These are phyloP conservation scores for Ptychadena robeensis DNA, from an alignment of 2,797 vertebrate species.

Conservation along the genomic window DNA sequence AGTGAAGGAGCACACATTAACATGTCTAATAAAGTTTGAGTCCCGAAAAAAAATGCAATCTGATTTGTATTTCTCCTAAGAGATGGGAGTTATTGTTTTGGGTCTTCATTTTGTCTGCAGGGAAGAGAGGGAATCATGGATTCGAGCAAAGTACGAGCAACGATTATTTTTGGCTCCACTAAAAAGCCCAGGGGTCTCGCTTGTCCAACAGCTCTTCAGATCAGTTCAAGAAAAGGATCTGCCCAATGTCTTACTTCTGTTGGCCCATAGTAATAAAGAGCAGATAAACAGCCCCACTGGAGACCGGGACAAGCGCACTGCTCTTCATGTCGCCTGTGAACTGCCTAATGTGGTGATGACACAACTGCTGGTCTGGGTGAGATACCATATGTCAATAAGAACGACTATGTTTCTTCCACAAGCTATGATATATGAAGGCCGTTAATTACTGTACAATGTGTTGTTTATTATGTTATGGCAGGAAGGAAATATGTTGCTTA, in stretches of 20 bases:
- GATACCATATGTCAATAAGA: constrained; percentile 31
- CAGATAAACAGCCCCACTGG: constrained; percentile 77
- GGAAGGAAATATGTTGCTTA: too few relatives aligned
- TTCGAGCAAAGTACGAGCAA: constrained; percentile 94
- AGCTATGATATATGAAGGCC: not conserved
- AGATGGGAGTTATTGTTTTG: not conserved
- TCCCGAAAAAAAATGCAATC: too few relatives aligned
- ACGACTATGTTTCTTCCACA: not conserved
- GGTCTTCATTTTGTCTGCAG: constrained; percentile 66
- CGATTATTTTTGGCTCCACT: constrained; percentile 86
- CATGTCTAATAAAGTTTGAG: too few relatives aligned
- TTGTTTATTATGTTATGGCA: too few relatives aligned
- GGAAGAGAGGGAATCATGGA: constrained; percentile 93
- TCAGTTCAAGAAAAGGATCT: constrained; percentile 85
- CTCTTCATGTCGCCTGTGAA: constrained; percentile 89
- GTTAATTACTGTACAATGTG: too few relatives aligned
- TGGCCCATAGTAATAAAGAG: constrained; percentile 90
- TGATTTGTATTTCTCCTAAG: not conserved
- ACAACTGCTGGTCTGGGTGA: constrained; percentile 92
- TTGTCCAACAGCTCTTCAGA: constrained; percentile 77
- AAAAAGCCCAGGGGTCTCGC: constrained; percentile 67
- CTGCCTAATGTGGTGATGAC: constrained; percentile 92
- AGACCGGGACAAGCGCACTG: constrained; percentile 74
- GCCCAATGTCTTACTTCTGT: constrained; percentile 83
- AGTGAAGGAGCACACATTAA: too few relatives aligned